Evolutionary conservation across 92 coral and sea anemone genomes (phyloP), one percentile per base, ranked within the genome.

Genomic region (Porites lobata): DNA sequence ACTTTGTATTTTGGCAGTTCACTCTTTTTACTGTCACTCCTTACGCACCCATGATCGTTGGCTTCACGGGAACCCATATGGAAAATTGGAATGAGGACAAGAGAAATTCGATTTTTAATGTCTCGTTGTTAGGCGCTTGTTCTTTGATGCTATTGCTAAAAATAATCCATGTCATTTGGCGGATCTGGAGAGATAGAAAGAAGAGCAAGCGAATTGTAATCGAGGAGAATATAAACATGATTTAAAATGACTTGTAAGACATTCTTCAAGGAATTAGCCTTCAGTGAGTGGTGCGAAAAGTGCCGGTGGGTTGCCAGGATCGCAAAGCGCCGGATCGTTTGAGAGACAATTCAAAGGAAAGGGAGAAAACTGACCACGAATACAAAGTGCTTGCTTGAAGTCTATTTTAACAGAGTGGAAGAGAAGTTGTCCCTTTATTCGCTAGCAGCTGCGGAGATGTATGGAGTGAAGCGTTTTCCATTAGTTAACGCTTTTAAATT

Each of bases 11-110:
- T 79, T 65, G 87, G 61, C 59, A 80, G 76, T 91, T 51, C 81
- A 95, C 96, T 0, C 70, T 87, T 7, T 91, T 85, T 92, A 93
- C 96, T 50, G 65, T 95, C 73, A 93, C 98, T 67, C 94, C 94
- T 50, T 95, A 93, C 82, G 94, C 93, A 8, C 92, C 94, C 0
- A 75, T 95, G 66, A 90, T 93, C 14, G 96, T 95, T 12, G 98
- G 94, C 21, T 93, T 91, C 83, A 78, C 92, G 50, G 98, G 98
- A 75, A 94, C 86, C 19, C 93, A 86, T 79, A 80, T 89, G 19
- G 82, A 88, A 69, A 75, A 65, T 72, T 90, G 96, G 92, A 84
- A 94, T 24, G 63, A 91, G 63, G 75, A 69, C 32, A 91, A 89
- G 77, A 84, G 98, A 22, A 95, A 93, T 77, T 82, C 90, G 59